Evolutionary conservation across 1,140 invertebrate species (phyloP), one percentile per base, ranked within the genome.

Genomic region (honey bee (Apis mellifera)): DNA sequence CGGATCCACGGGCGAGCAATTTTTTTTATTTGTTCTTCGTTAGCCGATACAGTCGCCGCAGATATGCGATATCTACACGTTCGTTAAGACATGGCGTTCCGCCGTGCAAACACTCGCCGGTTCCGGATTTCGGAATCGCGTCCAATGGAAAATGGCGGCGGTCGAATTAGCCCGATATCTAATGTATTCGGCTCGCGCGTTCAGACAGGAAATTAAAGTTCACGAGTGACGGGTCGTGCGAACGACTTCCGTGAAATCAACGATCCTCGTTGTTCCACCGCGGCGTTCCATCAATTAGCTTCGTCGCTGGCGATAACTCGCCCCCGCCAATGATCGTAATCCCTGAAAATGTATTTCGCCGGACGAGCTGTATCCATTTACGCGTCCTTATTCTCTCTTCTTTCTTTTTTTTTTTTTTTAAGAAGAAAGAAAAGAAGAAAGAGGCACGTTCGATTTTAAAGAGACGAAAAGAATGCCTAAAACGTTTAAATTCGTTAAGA

Each of bases 241-340:
- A 78, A 60, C 66, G 50, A 80, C 72, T 76, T 82, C 73, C 80
- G 54, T 26, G 19, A 77, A 21, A 77, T 69, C 73, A 69, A 77
- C 65, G 50, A 73, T 74, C 54, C 62, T 21, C 26, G 71, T 81
- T 73, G 52, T 54, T 48, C 21, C 13, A 17, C 17, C 42, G 26
- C 9, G 13, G n/a, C 59, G 42, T 75, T 81, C 17, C 54, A 68
- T 66, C 78, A 75, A 81, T 81, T 81, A 81, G 19, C 54, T 19
- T 19, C 9, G 64, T 71, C 57, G 54, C 13, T 13, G 48, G 9
- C 15, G 66, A 72, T 78, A 57, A 69, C 68, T 17, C 23, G 42
- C 4, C 32, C 21, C 32, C 26, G 21, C n/a, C 42, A 60, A 71
- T 32, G n/a, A 62, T 70, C 54, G 23, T 26, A 59, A 70, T 71